These are phyloP conservation scores for Xenopus tropicalis DNA, from an alignment of 2,113 vertebrate genomes.

Conservation along the genomic window UCB_Xtro_10.0 CM004450.2:117498501-117499000, in stretches of 20 bases:
- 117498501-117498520: neutral
- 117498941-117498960: neutral
- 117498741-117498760: constrained; percentile 3
- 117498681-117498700: constrained; percentile 46
- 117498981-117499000: neutral
- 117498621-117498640: constrained; percentile 57
- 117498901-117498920: neutral
- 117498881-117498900: neutral
- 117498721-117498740: neutral
- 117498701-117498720: constrained; percentile 2
- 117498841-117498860: constrained; percentile 5
- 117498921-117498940: constrained; percentile 7
- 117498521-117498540: constrained; percentile 48
- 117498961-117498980: neutral
- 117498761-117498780: constrained; percentile 7
- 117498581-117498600: constrained; percentile 73
- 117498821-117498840: constrained; percentile 1
- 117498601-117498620: constrained; percentile 65
- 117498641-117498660: constrained; percentile 68
- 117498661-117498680: constrained; percentile 55
- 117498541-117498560: constrained; percentile 43
- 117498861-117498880: neutral
- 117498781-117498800: constrained; percentile 10
- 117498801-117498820: constrained; percentile 5
- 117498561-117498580: neutral